These are phyloP conservation scores for Cyprinus carpio DNA, from an alignment of 2,113 vertebrate genomes.

Conservation along the genomic window DNA sequence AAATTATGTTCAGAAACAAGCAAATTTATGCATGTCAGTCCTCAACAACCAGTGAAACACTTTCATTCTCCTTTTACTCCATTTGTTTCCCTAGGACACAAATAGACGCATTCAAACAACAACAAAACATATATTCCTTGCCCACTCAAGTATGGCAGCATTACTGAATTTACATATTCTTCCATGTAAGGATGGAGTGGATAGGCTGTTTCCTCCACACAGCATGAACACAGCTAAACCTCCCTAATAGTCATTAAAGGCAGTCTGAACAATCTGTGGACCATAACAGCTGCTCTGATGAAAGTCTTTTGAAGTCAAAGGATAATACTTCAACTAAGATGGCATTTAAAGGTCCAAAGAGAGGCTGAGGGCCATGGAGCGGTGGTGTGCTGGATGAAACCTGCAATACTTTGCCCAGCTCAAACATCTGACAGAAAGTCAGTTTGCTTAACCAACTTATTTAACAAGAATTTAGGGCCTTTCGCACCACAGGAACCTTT, in stretches of 20 bases:
- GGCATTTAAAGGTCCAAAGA: no score
- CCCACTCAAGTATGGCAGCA: neutral
- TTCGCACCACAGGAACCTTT: no score
- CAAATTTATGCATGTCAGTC: neutral
- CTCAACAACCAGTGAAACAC: neutral
- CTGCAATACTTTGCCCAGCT: no score
- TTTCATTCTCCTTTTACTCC: neutral
- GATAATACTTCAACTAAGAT: no score
- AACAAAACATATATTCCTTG: neutral
- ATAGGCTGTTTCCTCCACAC: conserved; percentile 2
- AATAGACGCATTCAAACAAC: neutral
- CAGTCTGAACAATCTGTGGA: neutral
- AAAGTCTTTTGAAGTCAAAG: conserved; percentile 1
- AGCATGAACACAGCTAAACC: conserved; percentile 10
- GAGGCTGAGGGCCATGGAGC: no score
- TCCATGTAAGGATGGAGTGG: conserved; percentile 42
- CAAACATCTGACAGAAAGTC: no score
- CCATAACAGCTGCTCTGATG: neutral
- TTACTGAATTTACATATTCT: conserved; percentile 4
- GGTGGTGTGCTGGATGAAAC: no score
- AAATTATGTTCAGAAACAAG: neutral
- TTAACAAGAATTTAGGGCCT: no score
- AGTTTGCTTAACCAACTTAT: no score
- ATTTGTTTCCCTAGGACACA: neutral
- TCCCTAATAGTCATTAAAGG: conserved; percentile 19